Base-by-base conservation (phyloP, 2,113 vertebrate species). In the Sterrhoptilus dennistouni region DNA sequence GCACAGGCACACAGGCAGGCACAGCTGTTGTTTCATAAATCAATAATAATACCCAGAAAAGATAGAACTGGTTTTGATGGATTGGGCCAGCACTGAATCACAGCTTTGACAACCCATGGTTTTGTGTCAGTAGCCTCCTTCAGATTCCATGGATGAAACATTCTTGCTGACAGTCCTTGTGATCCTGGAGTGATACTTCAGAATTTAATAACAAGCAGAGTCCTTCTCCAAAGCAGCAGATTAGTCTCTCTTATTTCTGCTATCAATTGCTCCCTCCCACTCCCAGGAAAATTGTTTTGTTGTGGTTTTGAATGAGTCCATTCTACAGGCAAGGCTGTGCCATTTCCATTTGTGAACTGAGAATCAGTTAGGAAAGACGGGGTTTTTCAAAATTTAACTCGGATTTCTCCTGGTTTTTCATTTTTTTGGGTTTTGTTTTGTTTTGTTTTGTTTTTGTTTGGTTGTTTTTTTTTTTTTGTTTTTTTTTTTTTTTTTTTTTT, bases 21-120 rank as follows among this genome's bases (percentile, higher is more conserved):
- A 75, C 83, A 83, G 77, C 79, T 92, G 79, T 53, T 83, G 80
- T 63, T 93, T 88, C 82, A 90, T 90, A 86, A 83, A 94, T 94
- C 88, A 90, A 50, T 93, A 92, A 93, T 83, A 90, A 44, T 28
- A 65, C 90, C 44, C 69, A 31, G 38, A 42, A 77, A 81, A 75
- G 29, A 80, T 4, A 40, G 28, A 79, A 74, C n/a, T 88, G 29
- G 29, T 90, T 86, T 59, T 87, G 68, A 88, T 59, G 56, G 69
- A 60, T 77, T 64, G 22, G 47, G 47, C 53, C 76, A 90, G 44
- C 35, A 15, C 35, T 63, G 81, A 81, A 83, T 91, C 93, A 52
- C 36, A 40, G 33, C 71, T 95, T 75, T 95, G 91, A 87, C 71
- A 96, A 45, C n/a, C 44, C 12, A 4, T 88, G 36, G 29, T 87